These are phyloP conservation scores for Leptarthrus brevirostris DNA, from an alignment of 2,888 invertebrate species.

Conservation along the genomic window DNA sequence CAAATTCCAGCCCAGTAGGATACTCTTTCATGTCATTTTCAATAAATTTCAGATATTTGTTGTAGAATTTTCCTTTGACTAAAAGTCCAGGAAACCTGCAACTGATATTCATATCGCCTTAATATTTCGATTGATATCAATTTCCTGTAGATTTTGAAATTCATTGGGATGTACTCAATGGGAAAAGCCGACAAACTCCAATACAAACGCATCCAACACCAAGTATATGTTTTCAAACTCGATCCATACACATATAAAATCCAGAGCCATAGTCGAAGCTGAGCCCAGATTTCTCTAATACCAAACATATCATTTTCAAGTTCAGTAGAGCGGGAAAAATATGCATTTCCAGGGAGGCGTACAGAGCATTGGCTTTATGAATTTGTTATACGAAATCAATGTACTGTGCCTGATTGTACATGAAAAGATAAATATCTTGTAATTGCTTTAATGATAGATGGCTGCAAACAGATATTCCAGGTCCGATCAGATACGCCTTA, in stretches of 20 bases:
- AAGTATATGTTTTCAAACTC: neutral
- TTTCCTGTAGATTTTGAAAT: constrained; percentile 5
- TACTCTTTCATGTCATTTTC: neutral
- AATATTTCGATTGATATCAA: constrained; percentile 44
- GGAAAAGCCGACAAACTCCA: neutral
- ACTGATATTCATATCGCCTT: constrained; percentile 37
- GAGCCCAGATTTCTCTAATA: constrained; percentile 10
- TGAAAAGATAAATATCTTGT: constrained; percentile 47
- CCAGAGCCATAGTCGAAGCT: neutral
- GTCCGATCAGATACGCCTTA: neutral
- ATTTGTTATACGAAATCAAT: constrained; percentile 31
- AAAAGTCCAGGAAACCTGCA: constrained; percentile 16
- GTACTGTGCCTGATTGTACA: constrained; percentile 37
- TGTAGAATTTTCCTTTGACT: neutral
- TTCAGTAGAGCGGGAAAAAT: constrained; percentile 49
- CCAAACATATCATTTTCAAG: constrained; percentile 49
- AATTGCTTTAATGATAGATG: constrained; percentile 46
- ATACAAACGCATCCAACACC: neutral
- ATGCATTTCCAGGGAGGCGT: constrained; percentile 27
- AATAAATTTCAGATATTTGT: constrained; percentile 20
- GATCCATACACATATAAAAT: neutral
- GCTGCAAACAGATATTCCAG: constrained; percentile 22
- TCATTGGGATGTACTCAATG: too few species aligned
- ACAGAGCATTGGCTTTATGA: constrained; percentile 34
- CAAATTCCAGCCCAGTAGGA: neutral